These are phyloP conservation scores for Salpingus planirostris DNA, from an alignment of 2,888 invertebrate genomes.

Conservation along the genomic window DNA sequence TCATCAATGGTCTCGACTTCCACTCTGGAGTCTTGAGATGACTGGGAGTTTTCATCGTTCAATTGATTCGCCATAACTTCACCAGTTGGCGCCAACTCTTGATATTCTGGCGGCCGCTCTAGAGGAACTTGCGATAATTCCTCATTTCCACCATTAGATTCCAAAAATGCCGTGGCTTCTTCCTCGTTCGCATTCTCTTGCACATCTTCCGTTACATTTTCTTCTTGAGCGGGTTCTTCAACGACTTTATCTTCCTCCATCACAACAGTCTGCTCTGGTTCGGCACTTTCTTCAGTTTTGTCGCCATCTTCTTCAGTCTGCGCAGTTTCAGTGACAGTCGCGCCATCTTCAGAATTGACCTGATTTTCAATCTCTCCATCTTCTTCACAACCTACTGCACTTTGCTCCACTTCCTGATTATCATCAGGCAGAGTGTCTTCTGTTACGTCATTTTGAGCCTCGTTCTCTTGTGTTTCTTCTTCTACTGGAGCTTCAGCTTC, in stretches of 20 bases:
- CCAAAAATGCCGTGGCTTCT: no score
- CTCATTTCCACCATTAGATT: no score
- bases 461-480: conserved; percentile 4
- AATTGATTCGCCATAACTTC: no score
- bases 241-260: conserved; percentile 3
- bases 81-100: no score
- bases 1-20: conserved; percentile 4
- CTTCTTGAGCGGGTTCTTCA: conserved; percentile 4
- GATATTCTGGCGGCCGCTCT: no score
- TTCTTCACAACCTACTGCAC: no score
- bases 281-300: conserved; percentile 1
- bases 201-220: conserved; percentile 4
- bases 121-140: no score
- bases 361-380: neutral
- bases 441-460: no score
- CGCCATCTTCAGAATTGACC: conserved; percentile 3
- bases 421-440: no score
- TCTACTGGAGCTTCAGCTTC: conserved; percentile 1
- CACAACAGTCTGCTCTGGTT: conserved; percentile 1
- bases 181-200: no score
- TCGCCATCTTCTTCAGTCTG: conserved; percentile 4
- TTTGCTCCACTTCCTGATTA: no score
- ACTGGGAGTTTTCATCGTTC: conserved; percentile 25
- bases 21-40: conserved; percentile 20
- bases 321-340: no score